A percentile compares a stretch with the other conserved stretches of the same genome.
Conservation (phyloP, 2,888 invertebrate genomes). For the Pogonocherus hispidulus region DNA sequence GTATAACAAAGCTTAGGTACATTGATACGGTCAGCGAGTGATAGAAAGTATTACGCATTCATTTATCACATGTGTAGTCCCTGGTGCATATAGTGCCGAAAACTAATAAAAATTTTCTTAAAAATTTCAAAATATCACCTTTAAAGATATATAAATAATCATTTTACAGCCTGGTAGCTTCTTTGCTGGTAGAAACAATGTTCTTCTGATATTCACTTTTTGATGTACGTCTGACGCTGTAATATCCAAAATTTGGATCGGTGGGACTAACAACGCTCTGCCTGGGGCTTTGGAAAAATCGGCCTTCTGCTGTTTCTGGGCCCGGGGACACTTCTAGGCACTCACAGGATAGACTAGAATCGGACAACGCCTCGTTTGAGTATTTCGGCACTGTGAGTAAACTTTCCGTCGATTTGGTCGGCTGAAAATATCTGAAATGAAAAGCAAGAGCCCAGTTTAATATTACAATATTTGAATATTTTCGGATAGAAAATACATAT, state of each 20-base stretch:
- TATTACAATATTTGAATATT: not conserved
- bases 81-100: conserved; percentile 16
- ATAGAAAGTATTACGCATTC: conserved; percentile 14
- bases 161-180: conserved; percentile 78
- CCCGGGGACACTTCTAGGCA: conserved; percentile 71
- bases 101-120: not conserved
- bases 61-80: conserved; percentile 27
- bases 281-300: conserved; percentile 66
- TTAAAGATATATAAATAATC: conserved; percentile 7
- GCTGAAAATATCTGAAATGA: conserved; percentile 69
- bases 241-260: conserved; percentile 68
- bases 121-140: conserved; percentile 32
- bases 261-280: conserved; percentile 66
- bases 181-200: conserved; percentile 75
- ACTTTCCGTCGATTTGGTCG: conserved; percentile 88
- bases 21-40: not conserved
- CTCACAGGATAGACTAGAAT: conserved; percentile 81
- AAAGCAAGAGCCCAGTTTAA: not conserved
- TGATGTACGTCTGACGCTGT: conserved; percentile 67
- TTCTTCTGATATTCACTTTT: conserved; percentile 70
- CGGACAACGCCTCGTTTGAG: conserved; percentile 75
- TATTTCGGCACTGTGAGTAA: conserved; percentile 79
- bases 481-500: no score
- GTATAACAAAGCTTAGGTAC: no score
- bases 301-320: conserved; percentile 58